phyloP scores from a whole-genome alignment of 2,797 vertebrate species.

The Channallabes apus region DNA sequence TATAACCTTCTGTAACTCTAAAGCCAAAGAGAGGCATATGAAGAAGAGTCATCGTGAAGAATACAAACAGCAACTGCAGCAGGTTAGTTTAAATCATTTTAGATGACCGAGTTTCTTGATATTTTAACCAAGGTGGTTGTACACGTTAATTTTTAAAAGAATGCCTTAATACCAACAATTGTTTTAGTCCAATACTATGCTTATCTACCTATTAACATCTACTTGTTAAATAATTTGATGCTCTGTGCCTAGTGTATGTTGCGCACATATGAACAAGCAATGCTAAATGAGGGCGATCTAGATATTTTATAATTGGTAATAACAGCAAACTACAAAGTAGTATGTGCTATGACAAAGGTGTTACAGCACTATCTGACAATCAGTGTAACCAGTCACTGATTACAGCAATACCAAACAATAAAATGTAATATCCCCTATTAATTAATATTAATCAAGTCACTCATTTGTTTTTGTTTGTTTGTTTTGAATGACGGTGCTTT shows the following conservation, averaged over 20 bases:
- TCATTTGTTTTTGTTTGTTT: background rate
- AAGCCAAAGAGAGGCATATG: constrained; percentile 86
- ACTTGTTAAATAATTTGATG: background rate
- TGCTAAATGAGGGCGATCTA: background rate
- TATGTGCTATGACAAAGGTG: background rate
- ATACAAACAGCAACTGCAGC: constrained; percentile 83
- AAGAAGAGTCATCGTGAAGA: constrained; percentile 83
- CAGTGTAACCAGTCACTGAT: background rate
- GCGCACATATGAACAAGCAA: background rate
- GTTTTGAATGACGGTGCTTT: background rate
- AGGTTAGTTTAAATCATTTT: constrained; percentile 58
- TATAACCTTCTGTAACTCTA: constrained; percentile 83
- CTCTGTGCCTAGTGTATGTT: background rate
- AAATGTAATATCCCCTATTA: background rate
- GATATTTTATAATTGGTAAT: background rate
- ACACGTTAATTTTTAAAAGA: background rate
- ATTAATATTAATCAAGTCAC: background rate
- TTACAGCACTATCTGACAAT: background rate
- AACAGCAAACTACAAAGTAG: background rate
- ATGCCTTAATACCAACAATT: background rate
- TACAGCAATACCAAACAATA: background rate
- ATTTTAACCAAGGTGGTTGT: background rate
- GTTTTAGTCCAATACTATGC: background rate
- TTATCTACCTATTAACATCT: background rate
- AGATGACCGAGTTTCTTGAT: background rate